These are phyloP conservation scores for Bubo scandiacus DNA, from an alignment of 2,113 vertebrate genomes.

Conservation along the genomic window DNA sequence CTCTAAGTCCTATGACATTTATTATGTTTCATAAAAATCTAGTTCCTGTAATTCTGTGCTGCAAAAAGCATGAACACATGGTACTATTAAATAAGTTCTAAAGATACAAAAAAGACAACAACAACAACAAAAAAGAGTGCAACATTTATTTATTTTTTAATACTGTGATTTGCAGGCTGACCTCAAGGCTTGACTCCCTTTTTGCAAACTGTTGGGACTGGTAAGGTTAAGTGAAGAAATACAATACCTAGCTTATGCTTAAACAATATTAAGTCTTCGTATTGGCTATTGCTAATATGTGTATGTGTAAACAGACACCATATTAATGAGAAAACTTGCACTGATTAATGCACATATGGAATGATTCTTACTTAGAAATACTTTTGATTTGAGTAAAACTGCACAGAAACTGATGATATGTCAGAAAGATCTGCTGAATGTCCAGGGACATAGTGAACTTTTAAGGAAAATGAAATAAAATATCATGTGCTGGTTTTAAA, in stretches of 20 bases:
- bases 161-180: not conserved
- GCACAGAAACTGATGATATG: not conserved
- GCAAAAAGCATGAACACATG: not conserved
- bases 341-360: not conserved
- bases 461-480: conserved; percentile 4
- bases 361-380: not conserved
- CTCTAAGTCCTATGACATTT: not conserved
- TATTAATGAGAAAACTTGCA: not conserved
- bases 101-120: not conserved
- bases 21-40: not conserved
- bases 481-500: not conserved
- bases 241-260: not conserved
- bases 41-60: not conserved
- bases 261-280: not conserved
- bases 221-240: not conserved
- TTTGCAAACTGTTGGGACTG: not conserved
- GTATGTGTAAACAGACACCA: not conserved
- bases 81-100: not conserved
- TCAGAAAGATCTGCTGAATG: not conserved
- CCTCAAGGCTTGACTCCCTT: not conserved
- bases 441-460: not conserved
- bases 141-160: not conserved
- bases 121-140: not conserved
- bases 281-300: not conserved
- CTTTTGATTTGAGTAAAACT: not conserved